Percentiles rank a stretch among this genome's conserved stretches.
Conservation (phyloP, 92 coral and sea anemone genomes). For the Porites lobata region DNA sequence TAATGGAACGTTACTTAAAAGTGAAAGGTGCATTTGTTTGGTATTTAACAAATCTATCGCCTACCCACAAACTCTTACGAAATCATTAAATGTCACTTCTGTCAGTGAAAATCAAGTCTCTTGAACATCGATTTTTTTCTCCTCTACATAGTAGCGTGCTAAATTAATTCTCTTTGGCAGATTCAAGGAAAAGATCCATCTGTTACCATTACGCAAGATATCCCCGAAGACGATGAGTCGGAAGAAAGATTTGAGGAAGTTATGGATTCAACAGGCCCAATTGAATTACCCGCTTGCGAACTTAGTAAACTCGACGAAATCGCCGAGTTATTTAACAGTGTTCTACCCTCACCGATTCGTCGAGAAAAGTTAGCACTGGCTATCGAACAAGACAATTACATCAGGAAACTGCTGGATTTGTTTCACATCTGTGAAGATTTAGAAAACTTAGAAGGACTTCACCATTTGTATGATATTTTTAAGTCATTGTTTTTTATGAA, state of each 20-base stretch:
- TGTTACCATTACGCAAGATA: constrained; percentile 95
- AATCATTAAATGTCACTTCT: constrained; percentile 28
- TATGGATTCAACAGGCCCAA: constrained; percentile 95
- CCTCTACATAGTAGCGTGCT: constrained; percentile 28
- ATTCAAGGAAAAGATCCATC: constrained; percentile 99
- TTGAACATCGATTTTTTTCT: neutral
- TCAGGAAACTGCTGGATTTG: constrained; percentile 90
- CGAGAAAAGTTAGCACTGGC: constrained; percentile 95
- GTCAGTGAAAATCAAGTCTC: neutral
- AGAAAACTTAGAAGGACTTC: constrained; percentile 96
- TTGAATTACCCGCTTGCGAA: constrained; percentile 97
- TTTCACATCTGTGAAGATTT: constrained; percentile 99
- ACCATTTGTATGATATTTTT: constrained; percentile 93
- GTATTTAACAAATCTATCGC: constrained; percentile 32
- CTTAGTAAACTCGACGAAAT: constrained; percentile 96
- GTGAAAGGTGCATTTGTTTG: constrained; percentile 19
- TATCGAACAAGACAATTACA: constrained; percentile 96
- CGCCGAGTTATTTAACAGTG: constrained; percentile 93
- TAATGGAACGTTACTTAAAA: constrained; percentile 10
- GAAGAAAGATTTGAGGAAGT: constrained; percentile 99
- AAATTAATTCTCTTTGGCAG: constrained; percentile 51
- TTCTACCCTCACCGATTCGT: constrained; percentile 91
- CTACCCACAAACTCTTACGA: constrained; percentile 55
- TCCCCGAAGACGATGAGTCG: constrained; percentile 95
- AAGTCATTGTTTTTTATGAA: constrained; percentile 96